Base-by-base conservation (phyloP, 2,888 invertebrate genomes). In the Criorhina ranunculi region DNA sequence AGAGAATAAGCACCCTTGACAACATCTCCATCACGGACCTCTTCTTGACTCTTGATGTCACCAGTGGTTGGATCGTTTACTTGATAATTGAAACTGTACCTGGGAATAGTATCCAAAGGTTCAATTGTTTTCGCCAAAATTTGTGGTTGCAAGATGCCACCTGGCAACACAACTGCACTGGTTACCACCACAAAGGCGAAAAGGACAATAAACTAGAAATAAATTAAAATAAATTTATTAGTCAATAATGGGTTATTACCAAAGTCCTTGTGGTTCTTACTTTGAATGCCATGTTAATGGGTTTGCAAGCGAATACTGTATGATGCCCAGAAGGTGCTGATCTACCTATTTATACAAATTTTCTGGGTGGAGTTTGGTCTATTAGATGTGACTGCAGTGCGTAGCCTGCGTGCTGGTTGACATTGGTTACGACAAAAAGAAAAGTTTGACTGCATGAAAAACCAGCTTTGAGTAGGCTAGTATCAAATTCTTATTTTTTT, bases 41-140 rank as follows among this genome's bases (percentile, higher is more conserved):
- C 88, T n/a, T 87, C 86, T 69, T 88, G 88, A 6, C 83, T 87
- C 59, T 88, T 88, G 31, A 88, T 67, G 57, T 88, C 88, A 5
- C 88, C 88, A 12, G 88, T 88, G 0, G 82, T 86, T 31, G 76
- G 76, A 59, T 88, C 88, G 24, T 88, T 87, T 0, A 88, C 88
- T 33, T 86, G 82, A 49, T 88, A 88, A 51, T 81, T 87, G 73
- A 88, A 88, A 37, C 85, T 66, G 59, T 88, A 88, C 37, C 87
- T 72, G 6, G 88, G 85, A 40, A 17, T 60, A 15, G 78, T 60
- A 35, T 82, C 78, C 1, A 7, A 8, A 7, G 66, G 82, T 55
- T 67, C 62, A 0, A 83, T 31, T 0, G 66, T 72, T 35, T 83
- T 83, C 9, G 80, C 33, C 11, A 83, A 6, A n/a, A 83, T 37